A percentile compares a stretch with the other conserved stretches of the same genome.
Conservation (phyloP, 2,797 vertebrate species). For the Danio choprae region DNA sequence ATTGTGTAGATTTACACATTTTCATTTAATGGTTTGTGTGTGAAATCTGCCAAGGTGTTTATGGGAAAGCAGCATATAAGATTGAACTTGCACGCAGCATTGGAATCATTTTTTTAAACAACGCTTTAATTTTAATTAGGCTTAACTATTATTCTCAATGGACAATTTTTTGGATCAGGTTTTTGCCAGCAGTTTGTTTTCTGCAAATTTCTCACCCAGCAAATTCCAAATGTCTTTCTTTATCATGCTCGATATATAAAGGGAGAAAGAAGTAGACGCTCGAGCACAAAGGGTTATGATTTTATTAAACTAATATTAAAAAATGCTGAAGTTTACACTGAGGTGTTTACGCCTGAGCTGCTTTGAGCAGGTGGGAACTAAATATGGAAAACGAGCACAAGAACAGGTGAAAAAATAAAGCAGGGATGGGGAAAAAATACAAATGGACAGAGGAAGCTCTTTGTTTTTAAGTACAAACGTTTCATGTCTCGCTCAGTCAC, state of each 20-base stretch:
- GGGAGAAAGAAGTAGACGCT: not conserved
- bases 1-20: conserved; percentile 10
- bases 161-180: conserved; percentile 20
- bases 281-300: not conserved
- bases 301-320: conserved; percentile 26
- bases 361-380: conserved; percentile 39
- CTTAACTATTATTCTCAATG: conserved; percentile 11
- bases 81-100: not conserved
- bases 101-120: conserved; percentile 16
- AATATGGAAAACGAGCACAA: conserved; percentile 32
- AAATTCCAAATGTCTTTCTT: conserved; percentile 24
- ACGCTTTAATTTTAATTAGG: conserved; percentile 19
- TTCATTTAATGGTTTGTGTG: not conserved
- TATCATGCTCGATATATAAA: not conserved
- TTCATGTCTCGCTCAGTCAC: conserved; percentile 2
- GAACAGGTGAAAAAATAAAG: conserved; percentile 16
- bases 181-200: conserved; percentile 31
- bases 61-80: not conserved
- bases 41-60: conserved; percentile 30
- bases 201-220: conserved; percentile 13
- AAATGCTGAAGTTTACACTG: conserved; percentile 25
- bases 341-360: conserved; percentile 23
- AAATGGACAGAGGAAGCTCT: conserved; percentile 20
- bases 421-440: not conserved
- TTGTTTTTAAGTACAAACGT: not conserved